These are phyloP conservation scores for Patiria pectinifera DNA, from an alignment of 53 echinoderm and acorn worm genomes.

Conservation along the genomic window DNA sequence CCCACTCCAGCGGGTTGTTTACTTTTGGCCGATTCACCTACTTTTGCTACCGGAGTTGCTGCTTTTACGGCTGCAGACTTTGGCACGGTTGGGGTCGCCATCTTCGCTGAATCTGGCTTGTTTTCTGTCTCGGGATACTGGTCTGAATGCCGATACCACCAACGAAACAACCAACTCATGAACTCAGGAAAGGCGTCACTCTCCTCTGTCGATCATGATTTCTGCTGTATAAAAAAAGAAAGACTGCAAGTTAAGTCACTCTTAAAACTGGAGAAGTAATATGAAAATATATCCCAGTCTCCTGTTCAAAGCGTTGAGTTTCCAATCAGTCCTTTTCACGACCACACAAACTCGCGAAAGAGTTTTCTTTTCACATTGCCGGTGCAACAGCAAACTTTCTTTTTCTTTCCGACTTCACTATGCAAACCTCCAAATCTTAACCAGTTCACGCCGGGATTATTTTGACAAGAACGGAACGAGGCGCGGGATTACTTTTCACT, in stretches of 20 bases:
- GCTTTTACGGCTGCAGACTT: background rate
- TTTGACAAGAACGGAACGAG: too few relatives aligned
- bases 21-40: background rate
- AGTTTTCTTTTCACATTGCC: too few relatives aligned
- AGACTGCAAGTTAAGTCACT: background rate
- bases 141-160: background rate
- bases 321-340: too few relatives aligned
- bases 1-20: background rate
- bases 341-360: too few relatives aligned
- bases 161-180: background rate
- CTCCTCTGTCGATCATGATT: background rate
- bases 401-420: too few relatives aligned
- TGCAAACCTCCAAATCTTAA: too few relatives aligned
- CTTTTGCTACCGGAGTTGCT: conserved; percentile 27
- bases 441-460: too few relatives aligned
- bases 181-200: background rate
- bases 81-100: conserved; percentile 31
- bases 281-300: too few relatives aligned
- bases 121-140: background rate
- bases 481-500: too few relatives aligned
- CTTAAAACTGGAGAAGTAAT: background rate
- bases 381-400: too few relatives aligned
- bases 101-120: background rate
- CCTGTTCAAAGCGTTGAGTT: too few relatives aligned
- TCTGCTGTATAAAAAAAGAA: background rate